Percentiles rank a stretch among this genome's conserved stretches.
These are phyloP conservation scores for Periphyllus acericola DNA, from an alignment of 2,888 invertebrate species.

Conservation along the genomic window DNA sequence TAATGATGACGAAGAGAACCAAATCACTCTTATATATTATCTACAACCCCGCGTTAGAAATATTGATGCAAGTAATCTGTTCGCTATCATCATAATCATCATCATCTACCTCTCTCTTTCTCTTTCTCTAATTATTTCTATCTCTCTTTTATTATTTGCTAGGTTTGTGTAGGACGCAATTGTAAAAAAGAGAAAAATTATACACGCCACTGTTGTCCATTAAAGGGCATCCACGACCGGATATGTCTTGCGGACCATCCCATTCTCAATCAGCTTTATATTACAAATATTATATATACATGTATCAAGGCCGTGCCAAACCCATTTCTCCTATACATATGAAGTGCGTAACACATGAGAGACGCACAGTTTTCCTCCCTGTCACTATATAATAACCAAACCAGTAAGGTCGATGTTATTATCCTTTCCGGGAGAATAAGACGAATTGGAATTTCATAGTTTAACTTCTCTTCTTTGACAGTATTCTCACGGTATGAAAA, in stretches of 20 bases:
- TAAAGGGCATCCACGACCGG: conserved; percentile 57
- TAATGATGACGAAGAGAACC: not conserved
- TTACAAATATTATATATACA: conserved; percentile 27
- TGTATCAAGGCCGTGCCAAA: conserved; percentile 45
- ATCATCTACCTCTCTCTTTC: not conserved
- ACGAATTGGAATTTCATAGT: not conserved
- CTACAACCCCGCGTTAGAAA: conserved; percentile 3
- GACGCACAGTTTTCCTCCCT: conserved; percentile 29
- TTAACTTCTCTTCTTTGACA: not conserved
- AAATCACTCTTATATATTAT: not conserved
- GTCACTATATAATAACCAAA: not conserved
- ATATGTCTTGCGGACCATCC: conserved; percentile 57
- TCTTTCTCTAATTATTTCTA: not conserved
- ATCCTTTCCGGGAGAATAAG: not conserved
- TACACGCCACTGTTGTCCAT: conserved; percentile 43
- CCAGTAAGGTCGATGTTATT: not conserved
- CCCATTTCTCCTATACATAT: conserved; percentile 29
- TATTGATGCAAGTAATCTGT: conserved; percentile 20
- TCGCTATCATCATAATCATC: not conserved
- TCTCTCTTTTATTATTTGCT: not conserved
- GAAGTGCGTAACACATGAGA: conserved; percentile 12
- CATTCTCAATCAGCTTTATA: conserved; percentile 28
- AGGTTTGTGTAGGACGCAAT: conserved; percentile 33
- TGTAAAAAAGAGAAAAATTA: conserved; percentile 31
- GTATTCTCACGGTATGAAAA: not conserved